phyloP scores from a whole-genome alignment of 2,797 vertebrate genomes.

The Gallinago stenura region DNA sequence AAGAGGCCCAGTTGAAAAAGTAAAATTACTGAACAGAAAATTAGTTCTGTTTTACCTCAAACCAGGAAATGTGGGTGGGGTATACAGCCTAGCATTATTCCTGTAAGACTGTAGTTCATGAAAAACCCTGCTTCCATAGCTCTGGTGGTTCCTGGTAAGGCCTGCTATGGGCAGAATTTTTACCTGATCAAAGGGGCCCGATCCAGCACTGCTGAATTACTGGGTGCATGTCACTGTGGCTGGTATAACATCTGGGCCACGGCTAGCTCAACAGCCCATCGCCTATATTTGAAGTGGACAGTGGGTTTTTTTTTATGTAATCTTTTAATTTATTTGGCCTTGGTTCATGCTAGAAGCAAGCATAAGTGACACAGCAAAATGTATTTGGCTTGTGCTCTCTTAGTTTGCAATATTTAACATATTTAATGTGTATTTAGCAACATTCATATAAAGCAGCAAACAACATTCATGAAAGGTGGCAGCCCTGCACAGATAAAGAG shows the following conservation, averaged over 20 bases:
- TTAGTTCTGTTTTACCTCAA: too few species aligned
- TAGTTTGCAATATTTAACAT: neutral
- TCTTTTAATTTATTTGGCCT: neutral
- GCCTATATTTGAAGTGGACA: neutral
- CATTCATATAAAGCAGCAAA: too few species aligned
- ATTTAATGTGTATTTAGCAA: neutral
- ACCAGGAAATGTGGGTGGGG: too few species aligned
- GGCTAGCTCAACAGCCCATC: neutral
- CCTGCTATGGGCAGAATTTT: neutral
- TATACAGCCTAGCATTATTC: neutral
- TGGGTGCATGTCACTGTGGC: neutral
- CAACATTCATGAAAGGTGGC: neutral
- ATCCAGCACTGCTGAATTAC: neutral
- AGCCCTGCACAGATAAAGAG: neutral
- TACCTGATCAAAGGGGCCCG: fast-evolving
- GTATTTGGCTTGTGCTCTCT: neutral
- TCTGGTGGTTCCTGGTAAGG: neutral
- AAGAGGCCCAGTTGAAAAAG: too few species aligned
- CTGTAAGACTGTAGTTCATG: neutral
- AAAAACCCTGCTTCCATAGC: neutral
- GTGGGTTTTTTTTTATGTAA: neutral
- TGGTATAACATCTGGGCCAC: neutral
- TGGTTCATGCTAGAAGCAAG: neutral
- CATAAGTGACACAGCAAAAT: neutral
- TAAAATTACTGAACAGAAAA: too few species aligned